A percentile compares a stretch with the other conserved stretches of the same genome.
phyloP scores from a whole-genome alignment of 2,797 vertebrate species.

The Tokudaia tokunoshimensis region DNA sequence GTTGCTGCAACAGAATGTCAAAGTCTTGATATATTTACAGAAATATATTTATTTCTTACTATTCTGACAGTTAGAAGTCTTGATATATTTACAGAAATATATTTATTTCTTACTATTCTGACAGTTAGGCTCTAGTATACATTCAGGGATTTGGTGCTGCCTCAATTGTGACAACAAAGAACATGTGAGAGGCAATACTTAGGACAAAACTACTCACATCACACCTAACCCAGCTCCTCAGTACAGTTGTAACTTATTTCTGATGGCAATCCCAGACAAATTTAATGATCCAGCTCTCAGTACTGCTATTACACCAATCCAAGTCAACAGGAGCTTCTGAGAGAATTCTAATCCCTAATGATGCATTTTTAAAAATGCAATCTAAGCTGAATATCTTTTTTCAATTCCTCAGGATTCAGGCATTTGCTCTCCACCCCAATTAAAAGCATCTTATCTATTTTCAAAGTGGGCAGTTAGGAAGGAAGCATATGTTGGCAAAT shows the following conservation, averaged over 20 bases:
- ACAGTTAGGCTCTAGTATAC: rapidly evolving
- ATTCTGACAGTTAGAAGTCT: neutral
- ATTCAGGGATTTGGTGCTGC: neutral
- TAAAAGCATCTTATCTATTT: neutral
- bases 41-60: neutral
- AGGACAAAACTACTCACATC: neutral
- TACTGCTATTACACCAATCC: neutral
- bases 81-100: neutral
- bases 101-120: neutral
- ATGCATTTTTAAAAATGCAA: neutral
- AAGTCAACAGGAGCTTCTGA: too few relatives aligned
- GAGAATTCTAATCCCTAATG: neutral
- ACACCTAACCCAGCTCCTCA: too few relatives aligned
- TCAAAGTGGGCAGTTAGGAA: neutral
- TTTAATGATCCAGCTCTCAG: too few relatives aligned
- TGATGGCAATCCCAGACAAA: neutral
- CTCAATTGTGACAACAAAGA: too few relatives aligned
- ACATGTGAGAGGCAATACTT: neutral
- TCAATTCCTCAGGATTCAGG: too few relatives aligned
- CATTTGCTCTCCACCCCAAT: neutral
- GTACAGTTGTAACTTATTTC: neutral
- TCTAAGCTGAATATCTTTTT: neutral
- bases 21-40: too few relatives aligned
- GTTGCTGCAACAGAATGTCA: neutral
- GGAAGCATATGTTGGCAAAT: neutral